Conservation (phyloP, 1,140 invertebrate species). For the Drosophila melanica region DNA sequence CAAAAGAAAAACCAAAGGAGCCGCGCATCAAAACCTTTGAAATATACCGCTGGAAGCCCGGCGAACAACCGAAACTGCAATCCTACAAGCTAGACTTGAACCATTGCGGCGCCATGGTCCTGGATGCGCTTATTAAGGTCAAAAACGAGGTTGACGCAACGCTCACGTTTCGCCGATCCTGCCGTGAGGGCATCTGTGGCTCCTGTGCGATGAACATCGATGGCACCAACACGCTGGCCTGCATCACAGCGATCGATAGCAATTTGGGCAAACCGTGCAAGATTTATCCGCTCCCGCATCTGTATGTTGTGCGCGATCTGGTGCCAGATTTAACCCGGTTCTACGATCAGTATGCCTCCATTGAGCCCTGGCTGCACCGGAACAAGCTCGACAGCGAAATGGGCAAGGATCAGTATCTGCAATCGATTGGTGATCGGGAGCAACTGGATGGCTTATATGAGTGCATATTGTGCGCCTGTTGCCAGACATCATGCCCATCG, state of each 20-base stretch:
- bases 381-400: conserved; percentile 87
- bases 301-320: conserved; percentile 98
- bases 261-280: conserved; percentile 57
- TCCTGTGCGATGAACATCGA: conserved; percentile 99
- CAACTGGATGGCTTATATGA: conserved; percentile 98
- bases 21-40: conserved; percentile 90
- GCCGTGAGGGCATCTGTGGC: conserved; percentile 98
- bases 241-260: conserved; percentile 81
- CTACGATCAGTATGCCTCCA: conserved; percentile 95
- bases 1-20: not conserved
- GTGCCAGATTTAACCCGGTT: conserved; percentile 97
- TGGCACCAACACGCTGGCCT: conserved; percentile 97
- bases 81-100: conserved; percentile 96
- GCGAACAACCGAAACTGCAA: conserved; percentile 94
- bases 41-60: conserved; percentile 95
- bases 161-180: conserved; percentile 96
- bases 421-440: conserved; percentile 93
- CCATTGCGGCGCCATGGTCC: conserved; percentile 96
- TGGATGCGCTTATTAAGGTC: conserved; percentile 98
- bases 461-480: conserved; percentile 98
- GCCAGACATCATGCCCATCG: conserved; percentile 96
- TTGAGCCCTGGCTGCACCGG: conserved; percentile 97
- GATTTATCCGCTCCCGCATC: conserved; percentile 97
- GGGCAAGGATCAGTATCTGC: conserved; percentile 89
- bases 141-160: conserved; percentile 98